Conservation (phyloP, 2,888 invertebrate genomes). For the Chelonus formosanus region DNA sequence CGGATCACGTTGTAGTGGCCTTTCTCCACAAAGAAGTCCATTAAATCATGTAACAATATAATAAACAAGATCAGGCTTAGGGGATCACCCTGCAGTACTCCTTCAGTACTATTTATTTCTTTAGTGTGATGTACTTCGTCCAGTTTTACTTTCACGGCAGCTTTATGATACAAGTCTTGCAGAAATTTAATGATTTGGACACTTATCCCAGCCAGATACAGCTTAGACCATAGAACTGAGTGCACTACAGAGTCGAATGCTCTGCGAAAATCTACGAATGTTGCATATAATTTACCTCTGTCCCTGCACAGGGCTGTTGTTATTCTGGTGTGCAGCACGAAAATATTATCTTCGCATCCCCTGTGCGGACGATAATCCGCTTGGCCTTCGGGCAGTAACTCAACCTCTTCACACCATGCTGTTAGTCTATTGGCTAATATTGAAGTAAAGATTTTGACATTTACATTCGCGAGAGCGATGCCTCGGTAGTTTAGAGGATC, state of each 20-base stretch:
- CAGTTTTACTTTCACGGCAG: conserved; percentile 19
- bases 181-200: conserved; percentile 32
- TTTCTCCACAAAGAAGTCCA: conserved; percentile 13
- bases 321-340: conserved; percentile 21
- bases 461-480: conserved; percentile 37
- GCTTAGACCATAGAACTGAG: conserved; percentile 18
- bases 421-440: conserved; percentile 38
- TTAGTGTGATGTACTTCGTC: neutral
- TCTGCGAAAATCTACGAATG: conserved; percentile 22
- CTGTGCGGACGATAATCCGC: conserved; percentile 35
- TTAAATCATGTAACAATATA: conserved; percentile 26
- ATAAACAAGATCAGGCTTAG: conserved; percentile 34
- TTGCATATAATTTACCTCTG: conserved; percentile 21
- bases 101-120: conserved; percentile 35
- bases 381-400: conserved; percentile 38
- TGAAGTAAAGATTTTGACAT: conserved; percentile 41
- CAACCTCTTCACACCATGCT: conserved; percentile 31
- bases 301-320: neutral
- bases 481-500: conserved; percentile 42
- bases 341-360: conserved; percentile 38
- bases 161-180: conserved; percentile 30
- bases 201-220: conserved; percentile 31
- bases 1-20: conserved; percentile 13
- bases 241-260: conserved; percentile 26
- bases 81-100: conserved; percentile 37